These are phyloP conservation scores for Odontomachus brunneus DNA, from an alignment of 1,140 invertebrate species.

Conservation along the genomic window DNA sequence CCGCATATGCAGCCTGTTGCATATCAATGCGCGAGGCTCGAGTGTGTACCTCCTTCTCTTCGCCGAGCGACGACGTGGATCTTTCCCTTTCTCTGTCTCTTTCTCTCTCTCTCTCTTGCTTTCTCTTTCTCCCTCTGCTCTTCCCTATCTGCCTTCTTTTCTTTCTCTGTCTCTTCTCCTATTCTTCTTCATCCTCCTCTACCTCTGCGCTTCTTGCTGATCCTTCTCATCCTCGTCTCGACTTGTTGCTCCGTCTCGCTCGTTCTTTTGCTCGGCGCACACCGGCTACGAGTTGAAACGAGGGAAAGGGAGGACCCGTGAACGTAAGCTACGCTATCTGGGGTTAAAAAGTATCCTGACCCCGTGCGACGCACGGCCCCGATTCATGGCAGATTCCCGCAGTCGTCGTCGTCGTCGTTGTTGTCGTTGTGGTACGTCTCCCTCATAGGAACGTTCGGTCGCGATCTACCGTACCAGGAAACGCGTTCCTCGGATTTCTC, in stretches of 20 bases:
- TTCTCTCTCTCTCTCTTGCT: not conserved
- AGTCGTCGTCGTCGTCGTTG: not conserved
- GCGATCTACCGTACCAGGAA: not conserved
- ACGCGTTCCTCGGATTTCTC: conserved; percentile 42
- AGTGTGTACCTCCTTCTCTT: conserved; percentile 41
- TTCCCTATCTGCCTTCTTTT: too few species aligned
- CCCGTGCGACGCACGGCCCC: conserved; percentile 35
- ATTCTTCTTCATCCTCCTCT: conserved; percentile 35
- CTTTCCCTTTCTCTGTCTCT: not conserved
- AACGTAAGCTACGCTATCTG: conserved; percentile 42
- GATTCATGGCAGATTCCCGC: conserved; percentile 28
- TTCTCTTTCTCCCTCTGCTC: not conserved
- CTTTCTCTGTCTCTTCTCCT: not conserved
- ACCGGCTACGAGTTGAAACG: conserved; percentile 4
- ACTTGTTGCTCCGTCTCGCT: not conserved
- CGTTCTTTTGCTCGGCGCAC: not conserved
- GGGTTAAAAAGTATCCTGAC: conserved; percentile 61
- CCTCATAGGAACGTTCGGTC: not conserved
- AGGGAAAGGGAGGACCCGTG: not conserved
- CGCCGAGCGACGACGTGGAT: conserved; percentile 36
- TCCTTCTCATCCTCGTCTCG: not conserved
- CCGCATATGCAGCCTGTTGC: conserved; percentile 76
- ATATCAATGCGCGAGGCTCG: conserved; percentile 74
- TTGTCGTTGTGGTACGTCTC: conserved; percentile 16
- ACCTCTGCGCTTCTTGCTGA: not conserved